These are phyloP conservation scores for Habrosyne pyritoides DNA, from an alignment of 2,888 invertebrate genomes.

Conservation along the genomic window DNA sequence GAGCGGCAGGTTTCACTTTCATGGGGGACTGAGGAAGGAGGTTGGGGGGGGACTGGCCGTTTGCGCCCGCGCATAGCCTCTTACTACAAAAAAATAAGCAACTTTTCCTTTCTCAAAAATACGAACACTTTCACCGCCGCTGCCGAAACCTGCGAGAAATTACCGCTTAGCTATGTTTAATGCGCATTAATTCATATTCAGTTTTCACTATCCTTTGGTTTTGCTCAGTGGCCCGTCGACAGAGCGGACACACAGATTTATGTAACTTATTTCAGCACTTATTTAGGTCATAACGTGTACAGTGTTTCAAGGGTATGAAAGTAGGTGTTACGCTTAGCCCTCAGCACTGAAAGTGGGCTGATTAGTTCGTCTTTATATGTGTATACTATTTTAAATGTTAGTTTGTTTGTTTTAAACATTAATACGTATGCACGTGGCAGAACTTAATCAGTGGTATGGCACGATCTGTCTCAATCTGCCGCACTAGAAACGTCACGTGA, in stretches of 20 bases:
- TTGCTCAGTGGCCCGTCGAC: neutral
- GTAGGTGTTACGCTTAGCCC: no score
- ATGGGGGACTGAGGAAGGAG: slow-evolving; percentile 33
- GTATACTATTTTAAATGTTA: no score
- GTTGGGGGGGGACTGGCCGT: slow-evolving; percentile 32
- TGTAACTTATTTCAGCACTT: neutral
- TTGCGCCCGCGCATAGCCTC: slow-evolving; percentile 69
- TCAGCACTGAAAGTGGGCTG: no score
- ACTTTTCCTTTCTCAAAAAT: slow-evolving; percentile 82
- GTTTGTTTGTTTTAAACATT: no score
- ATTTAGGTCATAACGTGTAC: neutral
- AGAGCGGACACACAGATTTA: slow-evolving; percentile 1
- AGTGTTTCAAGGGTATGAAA: neutral
- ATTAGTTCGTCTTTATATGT: no score
- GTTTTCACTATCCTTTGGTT: slow-evolving; percentile 44
- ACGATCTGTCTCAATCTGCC: no score
- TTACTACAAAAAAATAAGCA: slow-evolving; percentile 70
- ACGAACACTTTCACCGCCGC: slow-evolving; percentile 74
- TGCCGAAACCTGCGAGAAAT: slow-evolving; percentile 69
- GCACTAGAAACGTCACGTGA: no score
- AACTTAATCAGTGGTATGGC: no score
- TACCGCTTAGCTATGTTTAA: slow-evolving; percentile 32
- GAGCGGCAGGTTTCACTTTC: slow-evolving; percentile 70
- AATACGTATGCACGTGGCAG: no score
- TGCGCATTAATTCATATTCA: slow-evolving; percentile 42